Conservation (phyloP, 2,888 invertebrate genomes). For the Melanostoma scalare region DNA sequence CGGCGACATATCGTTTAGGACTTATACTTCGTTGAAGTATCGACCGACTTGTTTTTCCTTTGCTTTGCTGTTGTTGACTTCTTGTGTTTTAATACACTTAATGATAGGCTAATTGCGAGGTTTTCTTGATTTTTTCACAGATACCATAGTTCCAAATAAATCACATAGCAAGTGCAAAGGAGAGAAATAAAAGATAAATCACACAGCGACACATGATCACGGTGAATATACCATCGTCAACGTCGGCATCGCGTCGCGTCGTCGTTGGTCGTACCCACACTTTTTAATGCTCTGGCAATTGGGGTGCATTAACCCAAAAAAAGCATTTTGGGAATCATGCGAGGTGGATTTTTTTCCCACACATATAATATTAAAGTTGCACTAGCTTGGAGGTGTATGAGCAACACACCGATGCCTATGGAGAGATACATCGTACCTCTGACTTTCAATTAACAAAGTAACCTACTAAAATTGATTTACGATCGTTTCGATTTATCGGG, state of each 20-base stretch:
- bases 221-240: conserved; percentile 8
- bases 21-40: conserved; percentile 26
- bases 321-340: conserved; percentile 55
- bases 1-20: conserved; percentile 22
- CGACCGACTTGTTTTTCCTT: conserved; percentile 24
- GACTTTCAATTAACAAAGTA: conserved; percentile 73
- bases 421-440: conserved; percentile 44
- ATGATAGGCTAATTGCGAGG: conserved; percentile 67
- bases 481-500: conserved; percentile 60
- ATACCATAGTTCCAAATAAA: conserved; percentile 46
- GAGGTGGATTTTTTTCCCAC: conserved; percentile 52
- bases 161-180: conserved; percentile 58
- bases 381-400: conserved; percentile 25
- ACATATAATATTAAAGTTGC: conserved; percentile 13
- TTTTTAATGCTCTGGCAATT: conserved; percentile 34
- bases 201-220: conserved; percentile 48
- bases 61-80: background rate
- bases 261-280: conserved; percentile 44
- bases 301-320: conserved; percentile 58
- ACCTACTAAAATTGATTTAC: conserved; percentile 74
- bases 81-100: conserved; percentile 28
- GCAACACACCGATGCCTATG: conserved; percentile 28
- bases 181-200: conserved; percentile 41
- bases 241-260: background rate
- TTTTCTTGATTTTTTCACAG: conserved; percentile 47